Conservation (phyloP, 2,888 invertebrate species). For the Dryadula phaetusa region DNA sequence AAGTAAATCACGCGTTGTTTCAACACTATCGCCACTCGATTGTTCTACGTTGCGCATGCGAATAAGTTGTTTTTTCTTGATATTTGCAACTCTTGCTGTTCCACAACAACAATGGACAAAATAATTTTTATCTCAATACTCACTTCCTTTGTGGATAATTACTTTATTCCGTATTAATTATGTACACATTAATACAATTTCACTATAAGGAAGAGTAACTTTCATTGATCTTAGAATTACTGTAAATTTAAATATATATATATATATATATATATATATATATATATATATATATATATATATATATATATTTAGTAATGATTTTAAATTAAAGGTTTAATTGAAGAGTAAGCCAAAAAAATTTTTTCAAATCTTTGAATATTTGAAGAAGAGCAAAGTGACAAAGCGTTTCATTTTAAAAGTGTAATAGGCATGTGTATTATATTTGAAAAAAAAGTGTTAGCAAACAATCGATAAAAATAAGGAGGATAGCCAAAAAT, state of each 20-base stretch:
- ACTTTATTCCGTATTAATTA: slow-evolving; percentile 16
- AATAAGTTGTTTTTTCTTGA: slow-evolving; percentile 37
- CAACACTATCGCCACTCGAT: slow-evolving; percentile 60
- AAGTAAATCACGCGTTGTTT: slow-evolving; percentile 74
- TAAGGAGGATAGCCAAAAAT: too few relatives aligned
- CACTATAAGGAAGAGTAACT: neutral
- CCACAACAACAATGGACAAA: slow-evolving; percentile 10
- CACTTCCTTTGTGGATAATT: neutral
- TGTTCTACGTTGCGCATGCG: slow-evolving; percentile 58
- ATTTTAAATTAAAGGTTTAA: too few relatives aligned
- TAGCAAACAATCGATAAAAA: too few relatives aligned
- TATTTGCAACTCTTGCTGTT: neutral
- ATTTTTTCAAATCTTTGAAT: too few relatives aligned
- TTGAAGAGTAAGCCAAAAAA: too few relatives aligned
- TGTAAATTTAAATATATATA: neutral
- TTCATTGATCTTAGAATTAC: neutral
- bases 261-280: too few relatives aligned
- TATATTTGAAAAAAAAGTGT: too few relatives aligned
- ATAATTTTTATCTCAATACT: neutral
- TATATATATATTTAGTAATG: too few relatives aligned
- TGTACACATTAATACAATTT: neutral
- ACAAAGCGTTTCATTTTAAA: too few relatives aligned
- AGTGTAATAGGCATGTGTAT: too few relatives aligned
- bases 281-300: too few relatives aligned
- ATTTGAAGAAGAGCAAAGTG: too few relatives aligned